Evolutionary conservation across 64 coral and sea anemone genomes (phyloP).

Genomic region (Exaiptasia diaphana): DNA sequence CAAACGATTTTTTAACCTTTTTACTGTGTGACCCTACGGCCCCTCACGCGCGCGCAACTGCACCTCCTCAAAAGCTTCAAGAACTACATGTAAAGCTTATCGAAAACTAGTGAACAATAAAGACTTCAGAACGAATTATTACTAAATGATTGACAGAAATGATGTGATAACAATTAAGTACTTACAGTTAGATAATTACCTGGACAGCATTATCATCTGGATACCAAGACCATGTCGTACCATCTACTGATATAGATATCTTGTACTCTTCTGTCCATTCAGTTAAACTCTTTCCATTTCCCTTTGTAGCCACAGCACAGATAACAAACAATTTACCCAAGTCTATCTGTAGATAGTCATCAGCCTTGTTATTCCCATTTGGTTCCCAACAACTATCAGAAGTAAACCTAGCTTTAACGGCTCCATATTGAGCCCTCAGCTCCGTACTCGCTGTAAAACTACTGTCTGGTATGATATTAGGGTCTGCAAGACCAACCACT

Average conservation of each 20-base stretch:
- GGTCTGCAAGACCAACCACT: constrained; percentile 1
- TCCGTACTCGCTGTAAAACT: constrained; percentile 20
- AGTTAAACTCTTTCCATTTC: not conserved
- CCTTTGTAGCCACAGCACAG: constrained; percentile 58
- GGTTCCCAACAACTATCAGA: not conserved
- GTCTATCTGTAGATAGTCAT: constrained; percentile 46
- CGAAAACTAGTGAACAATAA: no score
- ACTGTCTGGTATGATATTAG: not conserved
- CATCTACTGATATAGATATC: not conserved
- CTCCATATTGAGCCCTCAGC: not conserved
- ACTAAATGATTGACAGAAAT: no score
- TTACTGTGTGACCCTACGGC: no score
- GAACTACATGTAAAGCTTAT: no score
- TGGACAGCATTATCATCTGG: not conserved
- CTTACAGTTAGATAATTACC: not conserved
- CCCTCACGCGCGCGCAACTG: no score
- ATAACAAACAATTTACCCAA: not conserved
- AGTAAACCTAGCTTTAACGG: not conserved
- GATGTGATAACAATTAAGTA: no score
- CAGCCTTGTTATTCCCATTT: not conserved
- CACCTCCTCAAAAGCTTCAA: no score
- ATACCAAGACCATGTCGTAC: constrained; percentile 4
- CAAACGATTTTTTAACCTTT: no score
- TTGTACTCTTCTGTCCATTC: constrained; percentile 40
- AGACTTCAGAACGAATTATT: no score